phyloP scores from a whole-genome alignment of 2,113 vertebrate species.

The Pardalotus punctatus region DNA sequence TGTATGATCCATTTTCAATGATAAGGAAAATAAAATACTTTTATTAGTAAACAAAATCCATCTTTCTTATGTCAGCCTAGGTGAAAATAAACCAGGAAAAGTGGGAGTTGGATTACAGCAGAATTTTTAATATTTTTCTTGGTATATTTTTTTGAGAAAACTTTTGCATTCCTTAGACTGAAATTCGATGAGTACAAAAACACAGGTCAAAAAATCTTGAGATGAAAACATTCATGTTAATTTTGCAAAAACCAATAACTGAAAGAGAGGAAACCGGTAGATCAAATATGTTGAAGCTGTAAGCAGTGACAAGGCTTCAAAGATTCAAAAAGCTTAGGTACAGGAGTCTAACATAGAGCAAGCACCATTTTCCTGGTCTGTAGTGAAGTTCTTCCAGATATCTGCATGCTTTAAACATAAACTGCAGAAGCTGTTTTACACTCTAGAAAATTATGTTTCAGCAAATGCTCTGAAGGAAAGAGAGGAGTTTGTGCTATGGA shows the following conservation, averaged over 20 bases:
- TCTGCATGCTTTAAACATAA: neutral
- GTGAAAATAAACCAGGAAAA: neutral
- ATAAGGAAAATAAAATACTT: neutral
- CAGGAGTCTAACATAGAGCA: neutral
- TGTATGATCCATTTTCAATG: neutral
- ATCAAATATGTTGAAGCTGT: neutral
- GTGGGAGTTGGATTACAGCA: neutral
- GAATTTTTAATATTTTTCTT: neutral
- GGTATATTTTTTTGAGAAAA: neutral
- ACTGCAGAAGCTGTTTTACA: neutral
- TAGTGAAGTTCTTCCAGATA: neutral
- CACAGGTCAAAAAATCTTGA: neutral
- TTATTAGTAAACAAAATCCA: neutral
- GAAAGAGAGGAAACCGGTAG: neutral
- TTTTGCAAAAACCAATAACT: neutral
- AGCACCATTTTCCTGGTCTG: neutral
- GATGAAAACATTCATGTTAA: neutral
- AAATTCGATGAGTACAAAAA: neutral
- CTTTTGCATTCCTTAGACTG: neutral
- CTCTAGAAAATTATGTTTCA: neutral
- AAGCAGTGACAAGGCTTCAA: neutral
- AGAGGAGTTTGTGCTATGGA: neutral
- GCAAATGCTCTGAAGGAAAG: neutral
- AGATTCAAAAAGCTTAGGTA: neutral
- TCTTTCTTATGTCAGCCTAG: neutral